Base-by-base conservation (phyloP, 2,113 vertebrate species). In the Pungitius pungitius region DNA sequence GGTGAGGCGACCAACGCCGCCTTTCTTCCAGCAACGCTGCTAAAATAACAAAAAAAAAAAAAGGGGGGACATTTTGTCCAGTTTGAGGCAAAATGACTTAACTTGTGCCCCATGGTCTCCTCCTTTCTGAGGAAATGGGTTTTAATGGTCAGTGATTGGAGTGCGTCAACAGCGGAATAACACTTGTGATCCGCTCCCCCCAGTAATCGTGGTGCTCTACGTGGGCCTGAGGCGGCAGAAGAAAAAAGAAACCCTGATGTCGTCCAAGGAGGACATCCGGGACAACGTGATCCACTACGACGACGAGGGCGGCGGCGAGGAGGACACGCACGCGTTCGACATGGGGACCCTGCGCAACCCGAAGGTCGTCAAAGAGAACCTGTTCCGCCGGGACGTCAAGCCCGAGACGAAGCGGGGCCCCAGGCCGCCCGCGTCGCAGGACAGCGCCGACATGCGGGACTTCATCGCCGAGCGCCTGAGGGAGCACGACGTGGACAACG, bases 201-300 rank as follows among this genome's bases (percentile, higher is more conserved):
- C 81, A 99, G 97, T 95, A 60, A 97, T 99, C 37, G 96, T 99
- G 20, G 96, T 99, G n/a, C 94, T 99, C 49, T 99, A 99, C 0
- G 94, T 99, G 63, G 96, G 97, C 1, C 86, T 99, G 73, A 84
- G 96, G 57, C 92, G 96, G 24, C 97, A 99, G 84, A 99, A 95
- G 93, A 98, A 98, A 82, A 99, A 99, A 83, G 96, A 98, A 80
- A 98, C 95, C 6, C 93, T 98, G 54, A 99, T 99, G 97, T 99
- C 97, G 0, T 99, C 97, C 27, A 99, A 99, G 75, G 98, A 99
- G 92, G 97, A 99, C 86, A 94, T 99, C 86, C 94, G 98, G 71
- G 98, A 99, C 85, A 99, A 99, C 2, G 97, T 99, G 47, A 99
- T 99, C 88, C 97, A 98, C 87, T 99, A 99, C 1, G 97, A 99